Conservation (phyloP, 2,888 invertebrate genomes). For the Dryadula phaetusa region DNA sequence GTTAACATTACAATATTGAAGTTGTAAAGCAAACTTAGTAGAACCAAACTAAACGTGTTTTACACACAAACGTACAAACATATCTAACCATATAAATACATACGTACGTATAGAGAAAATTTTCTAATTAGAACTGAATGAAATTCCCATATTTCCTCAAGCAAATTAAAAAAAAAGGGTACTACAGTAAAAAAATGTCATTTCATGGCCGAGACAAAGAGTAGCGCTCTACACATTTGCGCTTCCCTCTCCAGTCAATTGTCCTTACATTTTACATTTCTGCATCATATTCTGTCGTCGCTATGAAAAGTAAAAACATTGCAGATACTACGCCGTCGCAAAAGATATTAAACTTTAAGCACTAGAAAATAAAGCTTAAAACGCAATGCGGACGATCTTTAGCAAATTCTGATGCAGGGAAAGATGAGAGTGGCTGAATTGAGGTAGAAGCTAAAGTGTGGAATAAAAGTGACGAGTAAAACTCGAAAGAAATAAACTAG, state of each 20-base stretch:
- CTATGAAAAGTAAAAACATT: constrained; percentile 82
- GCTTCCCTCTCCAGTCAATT: constrained; percentile 73
- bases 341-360: constrained; percentile 46
- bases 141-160: constrained; percentile 46
- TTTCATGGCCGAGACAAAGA: constrained; percentile 63
- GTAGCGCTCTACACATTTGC: constrained; percentile 64
- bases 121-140: constrained; percentile 42
- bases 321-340: constrained; percentile 51
- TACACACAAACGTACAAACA: constrained; percentile 2
- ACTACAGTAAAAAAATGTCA: constrained; percentile 55
- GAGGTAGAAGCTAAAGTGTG: constrained; percentile 79
- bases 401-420: constrained; percentile 75
- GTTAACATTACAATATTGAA: neutral
- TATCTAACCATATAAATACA: neutral
- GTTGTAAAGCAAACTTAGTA: neutral
- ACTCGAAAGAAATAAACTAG: constrained; percentile 52
- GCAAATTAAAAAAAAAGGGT: constrained; percentile 61
- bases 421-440: constrained; percentile 79
- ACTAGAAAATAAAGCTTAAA: constrained; percentile 46
- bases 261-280: constrained; percentile 82
- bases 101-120: constrained; percentile 12
- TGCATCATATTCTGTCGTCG: constrained; percentile 79
- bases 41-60: neutral
- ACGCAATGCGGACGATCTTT: constrained; percentile 47
- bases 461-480: constrained; percentile 79